phyloP scores from a whole-genome alignment of 1,140 invertebrate genomes.

The Ylistrum balloti region DNA sequence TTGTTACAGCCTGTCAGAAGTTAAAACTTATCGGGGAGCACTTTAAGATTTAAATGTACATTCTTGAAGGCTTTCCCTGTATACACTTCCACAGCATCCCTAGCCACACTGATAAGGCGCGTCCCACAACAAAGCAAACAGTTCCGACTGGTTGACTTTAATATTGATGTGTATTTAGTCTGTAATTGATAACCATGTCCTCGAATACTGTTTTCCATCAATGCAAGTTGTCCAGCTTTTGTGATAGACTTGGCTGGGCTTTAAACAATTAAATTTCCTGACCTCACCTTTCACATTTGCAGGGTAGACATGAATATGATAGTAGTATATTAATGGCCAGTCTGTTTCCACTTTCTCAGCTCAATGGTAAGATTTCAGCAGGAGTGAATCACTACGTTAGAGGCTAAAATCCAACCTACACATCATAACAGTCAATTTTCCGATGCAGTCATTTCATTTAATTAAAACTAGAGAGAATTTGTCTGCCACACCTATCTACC shows the following conservation, averaged over 20 bases:
- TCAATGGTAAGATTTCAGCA: neutral
- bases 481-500: neutral
- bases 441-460: conserved; percentile 13
- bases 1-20: neutral
- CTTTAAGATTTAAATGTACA: conserved; percentile 34
- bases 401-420: neutral
- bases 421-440: conserved; percentile 39
- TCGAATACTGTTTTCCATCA: conserved; percentile 34
- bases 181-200: conserved; percentile 10
- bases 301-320: neutral
- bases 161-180: conserved; percentile 3
- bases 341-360: neutral
- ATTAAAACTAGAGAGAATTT: neutral
- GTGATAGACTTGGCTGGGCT: neutral
- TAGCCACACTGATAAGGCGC: neutral
- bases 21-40: neutral
- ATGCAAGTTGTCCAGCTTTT: neutral
- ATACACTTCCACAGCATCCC: conserved; percentile 2
- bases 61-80: neutral
- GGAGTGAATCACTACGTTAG: neutral
- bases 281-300: conserved; percentile 37
- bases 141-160: conserved; percentile 7
- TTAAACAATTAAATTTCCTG: conserved; percentile 36
- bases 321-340: neutral
- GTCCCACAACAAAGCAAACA: conserved; percentile 12